Conservation (phyloP, 1,140 invertebrate species). For the Aphelinus atriplicis region DNA sequence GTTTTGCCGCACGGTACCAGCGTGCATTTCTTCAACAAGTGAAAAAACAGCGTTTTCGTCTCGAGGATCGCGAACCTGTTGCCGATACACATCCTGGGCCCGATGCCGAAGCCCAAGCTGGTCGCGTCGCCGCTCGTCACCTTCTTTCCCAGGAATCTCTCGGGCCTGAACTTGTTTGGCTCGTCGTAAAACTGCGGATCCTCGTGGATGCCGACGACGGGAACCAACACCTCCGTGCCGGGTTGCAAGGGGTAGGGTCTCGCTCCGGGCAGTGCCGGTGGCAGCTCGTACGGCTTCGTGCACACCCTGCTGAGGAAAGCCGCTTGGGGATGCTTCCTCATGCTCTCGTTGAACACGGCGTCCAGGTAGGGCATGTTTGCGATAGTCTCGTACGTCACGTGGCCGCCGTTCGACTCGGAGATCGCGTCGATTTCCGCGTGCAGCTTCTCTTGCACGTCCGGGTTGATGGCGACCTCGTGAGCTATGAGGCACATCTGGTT, state of each 20-base stretch:
- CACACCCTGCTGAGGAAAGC: constrained; percentile 64
- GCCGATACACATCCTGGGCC: constrained; percentile 63
- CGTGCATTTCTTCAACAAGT: constrained; percentile 51
- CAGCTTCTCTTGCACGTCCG: constrained; percentile 70
- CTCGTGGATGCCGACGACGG: constrained; percentile 65
- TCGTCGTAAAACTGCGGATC: constrained; percentile 64
- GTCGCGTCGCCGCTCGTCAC: constrained; percentile 49
- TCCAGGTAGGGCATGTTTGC: constrained; percentile 65
- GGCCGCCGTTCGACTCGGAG: constrained; percentile 43
- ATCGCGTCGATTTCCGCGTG: constrained; percentile 68
- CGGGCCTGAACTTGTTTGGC: constrained; percentile 66
- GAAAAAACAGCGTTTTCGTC: constrained; percentile 55
- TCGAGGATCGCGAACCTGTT: constrained; percentile 49
- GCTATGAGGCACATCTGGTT: constrained; percentile 65
- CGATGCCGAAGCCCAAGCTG: constrained; percentile 68
- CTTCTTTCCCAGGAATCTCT: constrained; percentile 65
- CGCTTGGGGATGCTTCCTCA: constrained; percentile 44
- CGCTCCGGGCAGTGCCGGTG: constrained; percentile 31
- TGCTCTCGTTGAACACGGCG: constrained; percentile 64
- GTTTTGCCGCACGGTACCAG: constrained; percentile 44
- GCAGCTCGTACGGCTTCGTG: constrained; percentile 53
- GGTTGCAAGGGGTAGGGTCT: constrained; percentile 44
- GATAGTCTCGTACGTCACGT: constrained; percentile 61
- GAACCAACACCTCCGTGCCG: constrained; percentile 52
- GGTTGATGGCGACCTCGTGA: constrained; percentile 69